phyloP scores from a whole-genome alignment of 2,797 vertebrate species.

The Notoglanidium macrostoma region DNA sequence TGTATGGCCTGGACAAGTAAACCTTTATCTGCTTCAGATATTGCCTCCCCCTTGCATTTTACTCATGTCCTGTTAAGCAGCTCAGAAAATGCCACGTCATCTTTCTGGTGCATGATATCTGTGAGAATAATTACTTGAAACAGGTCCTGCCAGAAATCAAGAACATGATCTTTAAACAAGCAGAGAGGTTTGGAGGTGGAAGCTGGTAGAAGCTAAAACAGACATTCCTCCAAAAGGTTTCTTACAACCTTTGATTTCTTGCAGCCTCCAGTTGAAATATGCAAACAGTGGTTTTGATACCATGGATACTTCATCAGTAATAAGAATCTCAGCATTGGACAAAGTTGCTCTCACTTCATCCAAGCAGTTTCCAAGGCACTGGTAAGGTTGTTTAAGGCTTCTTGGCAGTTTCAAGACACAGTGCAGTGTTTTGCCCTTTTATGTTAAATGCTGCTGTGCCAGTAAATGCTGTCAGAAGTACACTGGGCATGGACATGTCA shows the following conservation, averaged over 20 bases:
- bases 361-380: no score
- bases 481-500: constrained; percentile 24
- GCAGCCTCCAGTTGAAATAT: neutral
- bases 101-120: neutral
- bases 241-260: neutral
- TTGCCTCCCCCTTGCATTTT: no score
- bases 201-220: neutral
- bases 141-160: neutral
- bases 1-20: no score
- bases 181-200: neutral
- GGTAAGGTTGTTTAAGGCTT: neutral
- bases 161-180: neutral
- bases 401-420: neutral
- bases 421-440: neutral
- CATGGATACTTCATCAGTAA: no score
- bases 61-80: no score
- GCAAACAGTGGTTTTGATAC: no score
- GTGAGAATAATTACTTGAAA: neutral
- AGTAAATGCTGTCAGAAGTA: constrained; percentile 52
- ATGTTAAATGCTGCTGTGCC: constrained; percentile 56
- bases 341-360: no score
- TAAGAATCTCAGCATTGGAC: no score
- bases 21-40: no score
- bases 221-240: neutral
- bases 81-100: no score